A percentile compares a stretch with the other conserved stretches of the same genome.
These are phyloP conservation scores for Chiroxiphia lanceolata DNA, from an alignment of 2,797 vertebrate genomes.

Conservation along the genomic window DNA sequence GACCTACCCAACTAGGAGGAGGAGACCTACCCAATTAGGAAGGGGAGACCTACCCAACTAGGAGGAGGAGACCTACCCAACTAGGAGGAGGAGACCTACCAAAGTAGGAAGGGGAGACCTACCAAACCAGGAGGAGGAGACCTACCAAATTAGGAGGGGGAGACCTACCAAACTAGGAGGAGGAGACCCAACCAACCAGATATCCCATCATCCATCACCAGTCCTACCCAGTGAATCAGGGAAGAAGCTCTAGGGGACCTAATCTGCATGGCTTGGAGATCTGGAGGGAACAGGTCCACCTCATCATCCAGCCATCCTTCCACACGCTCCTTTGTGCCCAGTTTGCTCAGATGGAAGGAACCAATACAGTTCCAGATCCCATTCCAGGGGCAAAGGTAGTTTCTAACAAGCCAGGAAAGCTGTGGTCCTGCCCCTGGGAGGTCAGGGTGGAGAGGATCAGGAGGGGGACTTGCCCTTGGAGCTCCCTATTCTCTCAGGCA, in stretches of 20 bases:
- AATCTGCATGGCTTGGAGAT: accelerated
- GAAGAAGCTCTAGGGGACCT: not conserved
- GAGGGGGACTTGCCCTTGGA: not conserved
- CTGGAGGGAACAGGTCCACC: not conserved
- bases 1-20: too few relatives aligned
- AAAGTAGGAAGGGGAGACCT: too few relatives aligned
- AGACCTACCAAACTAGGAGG: not conserved
- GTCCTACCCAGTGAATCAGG: not conserved
- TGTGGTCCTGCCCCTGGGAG: not conserved
- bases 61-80: not conserved
- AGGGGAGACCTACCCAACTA: not conserved
- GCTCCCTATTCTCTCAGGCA: not conserved
- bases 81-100: not conserved
- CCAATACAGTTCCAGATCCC: not conserved
- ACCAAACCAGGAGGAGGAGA: too few relatives aligned
- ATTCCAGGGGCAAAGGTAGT: not conserved
- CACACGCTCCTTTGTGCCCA: not conserved
- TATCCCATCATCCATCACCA: not conserved
- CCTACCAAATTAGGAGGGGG: not conserved
- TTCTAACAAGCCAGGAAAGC: not conserved
- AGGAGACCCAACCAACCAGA: not conserved
- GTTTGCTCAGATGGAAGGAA: not conserved
- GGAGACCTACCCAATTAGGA: not conserved
- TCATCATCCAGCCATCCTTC: not conserved
- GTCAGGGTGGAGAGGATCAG: not conserved